Evolutionary conservation across 2,797 vertebrate genomes (phyloP), one percentile per base, ranked within the genome.

Genomic region (Kryptopterus vitreolus): DNA sequence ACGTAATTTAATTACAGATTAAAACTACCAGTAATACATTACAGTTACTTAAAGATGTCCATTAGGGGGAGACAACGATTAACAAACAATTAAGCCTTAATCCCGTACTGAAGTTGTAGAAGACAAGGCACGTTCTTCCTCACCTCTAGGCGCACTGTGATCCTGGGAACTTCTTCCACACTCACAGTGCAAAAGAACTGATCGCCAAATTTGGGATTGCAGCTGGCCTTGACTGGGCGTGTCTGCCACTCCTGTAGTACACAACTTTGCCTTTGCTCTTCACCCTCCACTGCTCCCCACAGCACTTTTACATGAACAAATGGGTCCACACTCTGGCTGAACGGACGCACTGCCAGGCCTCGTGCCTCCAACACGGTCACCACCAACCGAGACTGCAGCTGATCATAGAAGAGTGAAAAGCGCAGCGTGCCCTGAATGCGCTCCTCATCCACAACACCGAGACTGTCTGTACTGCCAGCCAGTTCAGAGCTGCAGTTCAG

Each of bases 61-160:
- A n/a, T n/a, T n/a, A n/a, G n/a, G n/a, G n/a, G n/a, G n/a, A n/a
- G n/a, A n/a, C n/a, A n/a, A n/a, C n/a, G n/a, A n/a, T n/a, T n/a
- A n/a, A n/a, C n/a, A n/a, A n/a, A n/a, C n/a, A n/a, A n/a, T n/a
- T n/a, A n/a, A n/a, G n/a, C n/a, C n/a, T n/a, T n/a, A n/a, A n/a
- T n/a, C n/a, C n/a, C n/a, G n/a, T n/a, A n/a, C n/a, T n/a, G n/a
- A n/a, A n/a, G 6, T 29, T 50, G 16, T 12, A 69, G 1, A 69
- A 71, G 26, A 33, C 18, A 35, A 69, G 24, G 13, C 35, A 66
- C 35, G 7, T 38, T 43, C 6, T 75, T 43, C 48, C 76, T 38
- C 71, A 95, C 92, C 90, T 95, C 91, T 86, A 94, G 89, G 80
- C 90, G 93, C 52, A 94, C 87, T 18, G 50, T 91, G 75, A 90